phyloP scores from a whole-genome alignment of 1,140 invertebrate species.

The Drosophila lacteicornis region DNA sequence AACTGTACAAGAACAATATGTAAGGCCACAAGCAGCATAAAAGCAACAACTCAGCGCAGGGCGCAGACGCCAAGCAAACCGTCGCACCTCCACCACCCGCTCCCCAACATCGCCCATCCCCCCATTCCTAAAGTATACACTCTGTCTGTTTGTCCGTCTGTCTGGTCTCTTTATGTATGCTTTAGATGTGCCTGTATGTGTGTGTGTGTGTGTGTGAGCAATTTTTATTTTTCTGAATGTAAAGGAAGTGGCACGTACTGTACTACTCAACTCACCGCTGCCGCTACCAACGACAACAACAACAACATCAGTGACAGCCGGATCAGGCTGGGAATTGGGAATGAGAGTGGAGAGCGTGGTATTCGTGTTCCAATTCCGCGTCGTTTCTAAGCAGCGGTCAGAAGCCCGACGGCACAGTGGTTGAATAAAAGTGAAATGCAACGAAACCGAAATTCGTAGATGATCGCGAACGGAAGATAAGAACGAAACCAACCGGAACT shows the following conservation, averaged over 20 bases:
- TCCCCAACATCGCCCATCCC: constrained; percentile 8
- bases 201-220: constrained; percentile 58
- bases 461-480: constrained; percentile 9
- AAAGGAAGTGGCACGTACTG: constrained; percentile 83
- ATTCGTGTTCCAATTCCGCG: constrained; percentile 49
- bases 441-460: constrained; percentile 29
- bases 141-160: constrained; percentile 56
- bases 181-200: constrained; percentile 30
- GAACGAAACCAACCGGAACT: constrained; percentile 35
- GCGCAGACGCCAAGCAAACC: constrained; percentile 74
- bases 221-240: constrained; percentile 84
- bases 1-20: constrained; percentile 79
- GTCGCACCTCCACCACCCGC: constrained; percentile 22
- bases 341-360: constrained; percentile 59
- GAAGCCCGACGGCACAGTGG: constrained; percentile 59
- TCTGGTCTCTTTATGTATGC: constrained; percentile 43
- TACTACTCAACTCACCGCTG: constrained; percentile 68
- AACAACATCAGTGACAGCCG: constrained; percentile 55
- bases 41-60: constrained; percentile 56
- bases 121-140: constrained; percentile 44
- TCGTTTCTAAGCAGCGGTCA: constrained; percentile 49
- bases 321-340: constrained; percentile 58
- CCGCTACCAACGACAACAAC: constrained; percentile 56
- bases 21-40: constrained; percentile 53
- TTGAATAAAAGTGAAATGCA: constrained; percentile 31